Evolutionary conservation across 35 echinoderm and acorn worm species (phyloP).

Genomic region (Apostichopus parvimensis): DNA sequence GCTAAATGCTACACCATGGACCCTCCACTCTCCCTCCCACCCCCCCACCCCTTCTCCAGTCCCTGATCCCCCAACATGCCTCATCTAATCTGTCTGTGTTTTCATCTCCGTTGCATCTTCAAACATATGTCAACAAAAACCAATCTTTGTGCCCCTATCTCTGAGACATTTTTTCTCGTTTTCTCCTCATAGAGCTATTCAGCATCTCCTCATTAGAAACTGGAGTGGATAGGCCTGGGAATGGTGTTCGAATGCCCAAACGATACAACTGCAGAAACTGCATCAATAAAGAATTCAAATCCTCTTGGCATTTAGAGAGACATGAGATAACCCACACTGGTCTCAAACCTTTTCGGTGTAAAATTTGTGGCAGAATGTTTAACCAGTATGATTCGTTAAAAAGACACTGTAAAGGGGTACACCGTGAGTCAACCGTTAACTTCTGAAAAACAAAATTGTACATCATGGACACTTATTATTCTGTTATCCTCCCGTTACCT

Average conservation of each 20-base stretch:
- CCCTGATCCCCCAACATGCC: no score
- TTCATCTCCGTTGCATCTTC: no score
- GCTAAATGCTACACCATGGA: no score
- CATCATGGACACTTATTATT: no score
- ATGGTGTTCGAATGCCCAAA: neutral
- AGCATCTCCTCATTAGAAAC: neutral
- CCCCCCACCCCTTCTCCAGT: no score
- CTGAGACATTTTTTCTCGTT: neutral
- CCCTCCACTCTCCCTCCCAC: no score
- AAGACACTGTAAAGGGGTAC: constrained; percentile 12
- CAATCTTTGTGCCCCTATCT: neutral
- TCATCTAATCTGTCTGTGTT: no score
- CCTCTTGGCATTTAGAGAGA: constrained; percentile 6
- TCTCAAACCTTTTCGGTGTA: constrained; percentile 42
- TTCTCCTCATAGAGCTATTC: neutral
- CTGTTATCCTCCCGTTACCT: no score
- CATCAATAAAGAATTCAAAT: constrained; percentile 7
- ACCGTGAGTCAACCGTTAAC: neutral
- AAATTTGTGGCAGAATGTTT: neutral
- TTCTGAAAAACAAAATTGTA: no score
- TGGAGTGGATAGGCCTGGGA: no score
- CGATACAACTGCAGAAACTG: constrained; percentile 2
- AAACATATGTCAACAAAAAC: no score
- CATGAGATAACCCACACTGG: constrained; percentile 39
- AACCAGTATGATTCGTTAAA: constrained; percentile 13